Percentiles rank a stretch among this genome's conserved stretches.
Evolutionary conservation across 1,140 invertebrate genomes (phyloP).

Genomic region (Argopecten irradians): DNA sequence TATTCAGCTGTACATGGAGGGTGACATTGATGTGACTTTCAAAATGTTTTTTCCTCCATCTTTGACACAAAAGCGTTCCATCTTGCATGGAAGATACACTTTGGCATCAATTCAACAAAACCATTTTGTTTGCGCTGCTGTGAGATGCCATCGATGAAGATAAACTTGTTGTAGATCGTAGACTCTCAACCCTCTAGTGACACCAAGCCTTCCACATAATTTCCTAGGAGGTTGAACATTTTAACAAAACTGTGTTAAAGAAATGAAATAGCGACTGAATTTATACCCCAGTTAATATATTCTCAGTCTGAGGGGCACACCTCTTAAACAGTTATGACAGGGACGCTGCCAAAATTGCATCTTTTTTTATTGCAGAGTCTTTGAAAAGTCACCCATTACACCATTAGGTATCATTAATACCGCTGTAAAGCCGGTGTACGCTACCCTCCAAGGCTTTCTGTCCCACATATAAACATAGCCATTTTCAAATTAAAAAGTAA

Average conservation of each 20-base stretch:
- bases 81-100: background rate
- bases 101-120: slow-evolving; percentile 4
- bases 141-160: background rate
- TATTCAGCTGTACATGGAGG: background rate
- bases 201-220: background rate
- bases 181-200: slow-evolving; percentile 1
- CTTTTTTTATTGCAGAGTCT: background rate
- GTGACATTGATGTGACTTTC: background rate
- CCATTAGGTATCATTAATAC: background rate
- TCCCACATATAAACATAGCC: background rate
- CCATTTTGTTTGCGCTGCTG: background rate
- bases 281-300: background rate
- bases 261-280: background rate
- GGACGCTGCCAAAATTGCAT: background rate
- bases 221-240: background rate
- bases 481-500: background rate
- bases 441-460: background rate
- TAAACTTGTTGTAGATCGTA: background rate
- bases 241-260: background rate
- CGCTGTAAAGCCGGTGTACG: background rate
- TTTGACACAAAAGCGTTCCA: background rate
- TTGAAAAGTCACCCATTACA: background rate
- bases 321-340: background rate
- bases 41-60: background rate
- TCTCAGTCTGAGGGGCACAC: background rate